Conservation (phyloP, 2,113 vertebrate species). For the Centrocercus urophasianus region DNA sequence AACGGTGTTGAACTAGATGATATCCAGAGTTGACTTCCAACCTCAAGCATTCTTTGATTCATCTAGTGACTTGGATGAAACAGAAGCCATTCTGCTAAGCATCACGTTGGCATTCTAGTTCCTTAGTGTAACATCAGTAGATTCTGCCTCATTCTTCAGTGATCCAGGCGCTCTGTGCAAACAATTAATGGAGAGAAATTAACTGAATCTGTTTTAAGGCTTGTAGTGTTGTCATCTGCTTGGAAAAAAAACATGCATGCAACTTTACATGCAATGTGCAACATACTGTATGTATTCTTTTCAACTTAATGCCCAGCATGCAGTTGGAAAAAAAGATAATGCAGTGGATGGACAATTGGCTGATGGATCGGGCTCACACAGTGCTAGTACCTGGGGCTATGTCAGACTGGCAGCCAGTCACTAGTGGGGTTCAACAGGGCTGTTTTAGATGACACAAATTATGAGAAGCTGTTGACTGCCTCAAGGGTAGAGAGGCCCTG, state of each 20-base stretch:
- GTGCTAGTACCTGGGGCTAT: not conserved
- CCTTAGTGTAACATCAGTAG: not conserved
- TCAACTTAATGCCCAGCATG: not conserved
- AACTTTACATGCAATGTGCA: not conserved
- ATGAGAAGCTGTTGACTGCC: not conserved
- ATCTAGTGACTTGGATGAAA: not conserved
- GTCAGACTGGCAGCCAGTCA: not conserved
- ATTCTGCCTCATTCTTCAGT: not conserved
- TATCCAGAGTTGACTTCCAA: not conserved
- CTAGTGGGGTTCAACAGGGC: not conserved
- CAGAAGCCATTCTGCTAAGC: not conserved
- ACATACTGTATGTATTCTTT: not conserved
- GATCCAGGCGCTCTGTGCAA: not conserved
- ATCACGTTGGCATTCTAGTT: not conserved
- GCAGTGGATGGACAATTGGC: not conserved
- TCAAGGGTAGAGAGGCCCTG: not conserved
- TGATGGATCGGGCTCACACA: not conserved
- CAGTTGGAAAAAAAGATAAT: not conserved
- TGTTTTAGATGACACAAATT: not conserved
- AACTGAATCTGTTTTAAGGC: not conserved
- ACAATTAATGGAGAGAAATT: not conserved
- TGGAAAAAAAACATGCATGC: not conserved
- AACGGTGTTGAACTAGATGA: not conserved
- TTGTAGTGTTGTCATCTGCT: not conserved
- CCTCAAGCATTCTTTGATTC: not conserved